A percentile compares a stretch with the other conserved stretches of the same genome.
Evolutionary conservation across 2,888 invertebrate species (phyloP).

Genomic region (Caenorhabditis sinica): DNA sequence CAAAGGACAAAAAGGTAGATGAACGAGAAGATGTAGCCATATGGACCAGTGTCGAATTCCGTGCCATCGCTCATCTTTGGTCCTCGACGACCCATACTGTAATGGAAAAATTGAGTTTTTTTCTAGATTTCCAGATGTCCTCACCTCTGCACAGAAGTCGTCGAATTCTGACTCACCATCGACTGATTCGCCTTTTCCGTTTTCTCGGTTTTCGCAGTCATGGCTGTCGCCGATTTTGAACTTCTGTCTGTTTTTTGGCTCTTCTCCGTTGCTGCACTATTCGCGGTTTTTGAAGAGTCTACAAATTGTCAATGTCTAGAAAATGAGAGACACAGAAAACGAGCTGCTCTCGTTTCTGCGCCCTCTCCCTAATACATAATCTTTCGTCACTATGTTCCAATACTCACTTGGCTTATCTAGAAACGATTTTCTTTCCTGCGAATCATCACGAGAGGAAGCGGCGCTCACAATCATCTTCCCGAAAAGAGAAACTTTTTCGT

Average conservation of each 20-base stretch:
- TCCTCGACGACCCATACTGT: constrained; percentile 44
- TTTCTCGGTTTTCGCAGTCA: constrained; percentile 10
- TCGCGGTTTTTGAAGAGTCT: constrained; percentile 57
- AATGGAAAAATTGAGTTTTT: background rate
- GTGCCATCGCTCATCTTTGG: constrained; percentile 69
- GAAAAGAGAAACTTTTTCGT: constrained; percentile 29
- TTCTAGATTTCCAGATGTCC: background rate
- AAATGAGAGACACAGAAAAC: background rate
- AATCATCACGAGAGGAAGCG: constrained; percentile 49
- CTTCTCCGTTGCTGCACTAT: constrained; percentile 47
- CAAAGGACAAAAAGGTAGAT: constrained; percentile 61
- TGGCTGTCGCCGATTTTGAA: constrained; percentile 1
- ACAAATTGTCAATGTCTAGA: background rate
- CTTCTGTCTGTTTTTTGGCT: constrained; percentile 26
- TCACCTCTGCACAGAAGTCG: constrained; percentile 42
- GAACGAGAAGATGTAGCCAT: constrained; percentile 65
- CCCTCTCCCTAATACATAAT: background rate
- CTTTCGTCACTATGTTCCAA: background rate
- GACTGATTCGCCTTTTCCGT: constrained; percentile 3
- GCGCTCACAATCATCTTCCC: constrained; percentile 42
- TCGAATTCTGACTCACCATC: constrained; percentile 24
- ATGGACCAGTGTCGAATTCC: constrained; percentile 65
- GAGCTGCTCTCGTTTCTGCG: background rate
- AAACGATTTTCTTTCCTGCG: constrained; percentile 62
- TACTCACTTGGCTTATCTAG: constrained; percentile 59